These are phyloP conservation scores for Ostrea edulis DNA, from an alignment of 1,140 invertebrate species.

Conservation along the genomic window DNA sequence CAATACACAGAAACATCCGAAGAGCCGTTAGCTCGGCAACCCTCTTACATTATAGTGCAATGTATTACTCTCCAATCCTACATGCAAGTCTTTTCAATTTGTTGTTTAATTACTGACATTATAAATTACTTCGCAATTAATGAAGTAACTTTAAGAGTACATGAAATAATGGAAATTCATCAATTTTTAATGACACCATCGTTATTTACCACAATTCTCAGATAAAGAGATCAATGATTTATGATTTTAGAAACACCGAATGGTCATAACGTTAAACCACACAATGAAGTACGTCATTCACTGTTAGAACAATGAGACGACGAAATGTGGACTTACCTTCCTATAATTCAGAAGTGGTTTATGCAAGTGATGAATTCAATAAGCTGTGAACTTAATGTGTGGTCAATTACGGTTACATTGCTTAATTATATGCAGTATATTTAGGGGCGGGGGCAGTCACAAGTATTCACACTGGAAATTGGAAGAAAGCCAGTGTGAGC, in stretches of 20 bases:
- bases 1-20: background rate
- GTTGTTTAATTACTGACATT: constrained; percentile 5
- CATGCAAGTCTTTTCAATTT: background rate
- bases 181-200: background rate
- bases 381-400: background rate
- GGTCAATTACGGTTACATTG: background rate
- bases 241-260: background rate
- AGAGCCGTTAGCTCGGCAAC: background rate
- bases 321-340: background rate
- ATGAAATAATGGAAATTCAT: background rate
- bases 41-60: background rate
- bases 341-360: background rate
- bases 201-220: background rate
- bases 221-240: background rate
- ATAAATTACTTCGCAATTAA: background rate
- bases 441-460: background rate
- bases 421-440: background rate
- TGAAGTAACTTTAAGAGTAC: background rate
- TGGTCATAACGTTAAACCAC: background rate
- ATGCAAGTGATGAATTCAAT: background rate
- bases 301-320: too few relatives aligned
- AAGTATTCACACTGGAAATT: background rate
- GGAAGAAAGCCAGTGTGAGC: background rate
- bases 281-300: background rate
- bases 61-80: background rate